phyloP scores from a whole-genome alignment of 2,797 vertebrate species.

The Pangasius krempfi region DNA sequence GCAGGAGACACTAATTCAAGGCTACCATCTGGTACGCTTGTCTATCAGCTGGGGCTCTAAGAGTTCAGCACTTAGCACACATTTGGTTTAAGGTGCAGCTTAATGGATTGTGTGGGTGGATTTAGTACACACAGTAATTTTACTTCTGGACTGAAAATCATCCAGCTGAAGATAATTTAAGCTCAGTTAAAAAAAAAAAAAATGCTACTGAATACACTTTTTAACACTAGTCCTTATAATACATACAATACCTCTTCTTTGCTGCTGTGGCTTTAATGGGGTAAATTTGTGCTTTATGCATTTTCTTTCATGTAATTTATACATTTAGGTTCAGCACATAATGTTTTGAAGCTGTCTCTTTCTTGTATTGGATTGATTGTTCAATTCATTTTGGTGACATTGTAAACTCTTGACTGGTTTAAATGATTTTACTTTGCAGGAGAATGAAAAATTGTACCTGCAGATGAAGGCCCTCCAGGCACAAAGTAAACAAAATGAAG shows the following conservation, averaged over 20 bases:
- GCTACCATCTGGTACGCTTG: slow-evolving; percentile 88
- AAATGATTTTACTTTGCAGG: slow-evolving; percentile 71
- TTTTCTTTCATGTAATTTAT: background rate
- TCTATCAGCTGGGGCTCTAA: background rate
- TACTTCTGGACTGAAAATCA: background rate
- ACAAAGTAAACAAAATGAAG: slow-evolving; percentile 84
- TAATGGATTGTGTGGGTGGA: background rate
- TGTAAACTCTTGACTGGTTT: slow-evolving; percentile 4
- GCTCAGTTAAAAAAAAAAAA: background rate
- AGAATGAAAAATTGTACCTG: slow-evolving; percentile 89
- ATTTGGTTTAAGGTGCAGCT: background rate
- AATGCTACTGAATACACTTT: background rate
- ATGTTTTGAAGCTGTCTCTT: background rate
- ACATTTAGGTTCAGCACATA: background rate
- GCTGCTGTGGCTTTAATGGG: background rate
- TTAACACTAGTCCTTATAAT: background rate
- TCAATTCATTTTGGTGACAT: background rate
- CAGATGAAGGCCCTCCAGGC: slow-evolving; percentile 87
- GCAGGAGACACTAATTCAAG: slow-evolving; percentile 90
- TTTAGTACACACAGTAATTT: background rate
- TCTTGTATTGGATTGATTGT: background rate
- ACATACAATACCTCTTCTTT: background rate
- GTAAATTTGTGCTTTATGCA: background rate
- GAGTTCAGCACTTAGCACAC: background rate
- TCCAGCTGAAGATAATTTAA: background rate